These are phyloP conservation scores for Distichodus sexfasciatus DNA, from an alignment of 2,797 vertebrate species.

Conservation along the genomic window DNA sequence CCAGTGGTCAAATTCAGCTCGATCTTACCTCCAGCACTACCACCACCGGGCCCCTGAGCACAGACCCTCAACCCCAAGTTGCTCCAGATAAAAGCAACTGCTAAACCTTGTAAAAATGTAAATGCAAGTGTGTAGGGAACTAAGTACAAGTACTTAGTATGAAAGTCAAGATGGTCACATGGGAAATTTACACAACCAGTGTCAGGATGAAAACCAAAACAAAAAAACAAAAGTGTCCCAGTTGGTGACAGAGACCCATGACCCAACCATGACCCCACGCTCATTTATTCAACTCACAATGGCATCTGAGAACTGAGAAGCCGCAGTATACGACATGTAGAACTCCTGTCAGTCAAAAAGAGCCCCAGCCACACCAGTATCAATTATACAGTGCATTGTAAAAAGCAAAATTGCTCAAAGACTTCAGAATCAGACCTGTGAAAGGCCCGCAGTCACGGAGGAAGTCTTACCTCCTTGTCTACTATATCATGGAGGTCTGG, in stretches of 20 bases:
- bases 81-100: too few relatives aligned
- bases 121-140: too few relatives aligned
- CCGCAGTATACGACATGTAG: not conserved
- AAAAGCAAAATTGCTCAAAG: not conserved
- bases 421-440: too few relatives aligned
- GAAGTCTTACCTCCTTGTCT: constrained; percentile 81
- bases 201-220: not conserved
- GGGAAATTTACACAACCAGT: too few relatives aligned
- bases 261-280: not conserved
- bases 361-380: not conserved
- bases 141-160: too few relatives aligned
- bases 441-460: too few relatives aligned
- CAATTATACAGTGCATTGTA: not conserved
- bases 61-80: too few relatives aligned
- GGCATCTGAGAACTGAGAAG: constrained; percentile 3
- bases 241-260: not conserved
- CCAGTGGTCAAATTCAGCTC: too few relatives aligned
- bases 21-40: too few relatives aligned
- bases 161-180: too few relatives aligned
- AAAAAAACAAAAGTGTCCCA: not conserved
- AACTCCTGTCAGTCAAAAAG: constrained; percentile 32
- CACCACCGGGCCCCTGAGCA: too few relatives aligned
- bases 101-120: too few relatives aligned
- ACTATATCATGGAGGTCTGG: constrained; percentile 83
- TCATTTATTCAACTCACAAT: constrained; percentile 16